A percentile compares a stretch with the other conserved stretches of the same genome.
phyloP scores from a whole-genome alignment of 2,797 vertebrate genomes.

The Thalassophryne amazonica region DNA sequence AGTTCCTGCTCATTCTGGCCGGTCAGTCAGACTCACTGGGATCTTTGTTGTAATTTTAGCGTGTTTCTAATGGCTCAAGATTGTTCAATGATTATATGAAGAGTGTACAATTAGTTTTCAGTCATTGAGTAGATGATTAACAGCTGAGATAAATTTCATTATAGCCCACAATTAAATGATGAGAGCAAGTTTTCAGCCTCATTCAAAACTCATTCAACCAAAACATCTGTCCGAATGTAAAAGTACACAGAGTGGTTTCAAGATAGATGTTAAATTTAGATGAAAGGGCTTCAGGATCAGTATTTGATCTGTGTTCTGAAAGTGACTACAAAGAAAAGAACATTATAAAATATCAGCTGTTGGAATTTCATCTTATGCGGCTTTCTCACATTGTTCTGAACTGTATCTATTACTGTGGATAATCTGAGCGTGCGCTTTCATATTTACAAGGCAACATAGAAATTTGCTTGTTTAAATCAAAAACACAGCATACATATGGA shows the following conservation, averaged over 20 bases:
- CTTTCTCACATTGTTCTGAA: too few relatives aligned
- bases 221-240: conserved; percentile 5
- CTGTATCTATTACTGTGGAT: too few relatives aligned
- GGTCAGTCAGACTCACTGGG: conserved; percentile 76
- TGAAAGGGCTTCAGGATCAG: conserved; percentile 13
- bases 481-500: conserved; percentile 14
- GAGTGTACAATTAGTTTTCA: not conserved
- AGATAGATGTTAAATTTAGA: conserved; percentile 18
- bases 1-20: conserved; percentile 97
- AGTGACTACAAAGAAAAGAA: too few relatives aligned
- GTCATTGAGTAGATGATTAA: not conserved
- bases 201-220: conserved; percentile 19
- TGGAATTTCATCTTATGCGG: too few relatives aligned
- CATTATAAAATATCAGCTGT: too few relatives aligned
- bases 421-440: too few relatives aligned
- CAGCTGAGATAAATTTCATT: not conserved
- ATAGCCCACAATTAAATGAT: not conserved
- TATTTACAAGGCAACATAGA: too few relatives aligned
- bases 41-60: not conserved
- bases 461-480: too few relatives aligned
- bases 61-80: not conserved
- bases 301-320: too few relatives aligned
- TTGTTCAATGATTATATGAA: not conserved
- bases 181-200: not conserved
- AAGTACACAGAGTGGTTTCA: conserved; percentile 9